phyloP scores from a whole-genome alignment of 1,140 invertebrate species.

The Aphelenchoides fujianensis region DNA sequence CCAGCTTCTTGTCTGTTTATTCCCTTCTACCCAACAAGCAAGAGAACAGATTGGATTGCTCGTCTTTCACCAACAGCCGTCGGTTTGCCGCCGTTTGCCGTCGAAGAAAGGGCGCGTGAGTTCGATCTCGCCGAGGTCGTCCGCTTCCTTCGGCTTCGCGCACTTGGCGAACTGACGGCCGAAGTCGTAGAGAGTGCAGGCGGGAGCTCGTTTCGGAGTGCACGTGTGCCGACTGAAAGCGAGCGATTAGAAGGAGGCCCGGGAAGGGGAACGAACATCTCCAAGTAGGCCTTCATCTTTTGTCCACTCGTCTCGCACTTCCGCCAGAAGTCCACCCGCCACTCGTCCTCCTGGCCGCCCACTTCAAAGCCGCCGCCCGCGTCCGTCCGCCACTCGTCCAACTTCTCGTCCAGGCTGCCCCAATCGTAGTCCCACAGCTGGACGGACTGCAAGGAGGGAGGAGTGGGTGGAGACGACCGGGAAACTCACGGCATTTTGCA shows the following conservation, averaged over 20 bases:
- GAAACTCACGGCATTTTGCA: neutral
- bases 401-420: neutral
- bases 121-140: neutral
- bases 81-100: neutral
- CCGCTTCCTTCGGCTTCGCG: neutral
- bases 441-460: too few species aligned
- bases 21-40: too few species aligned
- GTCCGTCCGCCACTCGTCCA: neutral
- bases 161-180: neutral
- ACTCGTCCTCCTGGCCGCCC: neutral
- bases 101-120: neutral
- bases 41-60: too few species aligned
- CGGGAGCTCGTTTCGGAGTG: neutral
- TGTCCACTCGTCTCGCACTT: neutral
- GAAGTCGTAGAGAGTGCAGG: neutral
- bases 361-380: neutral
- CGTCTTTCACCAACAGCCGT: constrained; percentile 1
- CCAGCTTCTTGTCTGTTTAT: too few species aligned
- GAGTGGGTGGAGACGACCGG: too few species aligned
- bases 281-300: neutral
- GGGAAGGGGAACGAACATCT: neutral
- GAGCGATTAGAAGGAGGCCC: neutral
- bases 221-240: neutral
- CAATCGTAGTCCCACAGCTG: neutral
- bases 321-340: neutral